Evolutionary conservation across 2,113 vertebrate species (phyloP), one percentile per base, ranked within the genome.

Genomic region (Myiopsitta monachus): DNA sequence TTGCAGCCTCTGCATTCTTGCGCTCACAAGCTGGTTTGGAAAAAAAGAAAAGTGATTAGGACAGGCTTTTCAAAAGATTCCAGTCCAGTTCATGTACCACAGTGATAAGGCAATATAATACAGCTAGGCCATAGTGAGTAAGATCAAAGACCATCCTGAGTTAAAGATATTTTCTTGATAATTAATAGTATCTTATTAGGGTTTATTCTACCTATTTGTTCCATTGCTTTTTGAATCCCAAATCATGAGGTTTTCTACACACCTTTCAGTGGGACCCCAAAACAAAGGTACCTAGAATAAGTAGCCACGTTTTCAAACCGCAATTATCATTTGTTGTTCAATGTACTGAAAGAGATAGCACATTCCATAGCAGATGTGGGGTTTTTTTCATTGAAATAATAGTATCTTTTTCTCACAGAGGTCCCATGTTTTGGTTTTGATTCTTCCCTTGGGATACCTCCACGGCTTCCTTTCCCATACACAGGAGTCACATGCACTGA

Each of bases 11-110:
- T 6, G 96, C 88, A 16, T 97, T 98, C 93, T 97, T 98, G 59
- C 82, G 97, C 95, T 99, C 99, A 85, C 99, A 99, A 44, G 99
- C 99, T 99, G 97, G 36, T 76, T 84, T 33, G 68, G 26, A 23
- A 67, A 91, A 91, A 78, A 96, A 88, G 5, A 19, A 10, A 27
- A 85, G 67, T 41, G 2, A n/a, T 68, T 47, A 87, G 46, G 33
- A 28, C 36, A 73, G 49, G 70, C 12, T 66, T 87, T 82, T 73
- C 73, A 68, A 74, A 81, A 85, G 26, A 36, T 36, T 62, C n/a
- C 66, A 44, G 24, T 43, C 21, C 1, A 3, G 38, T 51, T 72
- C n/a, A 14, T 21, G 17, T 24, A 72, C 21, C 54, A 59, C 14
- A 36, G 33, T 24, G 33, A 10, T 22, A 61, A 70, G 39, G 41